Percentiles rank a stretch among this genome's conserved stretches.
These are phyloP conservation scores for Dinothrombium tinctorium DNA, from an alignment of 1,140 invertebrate species.

Conservation along the genomic window DNA sequence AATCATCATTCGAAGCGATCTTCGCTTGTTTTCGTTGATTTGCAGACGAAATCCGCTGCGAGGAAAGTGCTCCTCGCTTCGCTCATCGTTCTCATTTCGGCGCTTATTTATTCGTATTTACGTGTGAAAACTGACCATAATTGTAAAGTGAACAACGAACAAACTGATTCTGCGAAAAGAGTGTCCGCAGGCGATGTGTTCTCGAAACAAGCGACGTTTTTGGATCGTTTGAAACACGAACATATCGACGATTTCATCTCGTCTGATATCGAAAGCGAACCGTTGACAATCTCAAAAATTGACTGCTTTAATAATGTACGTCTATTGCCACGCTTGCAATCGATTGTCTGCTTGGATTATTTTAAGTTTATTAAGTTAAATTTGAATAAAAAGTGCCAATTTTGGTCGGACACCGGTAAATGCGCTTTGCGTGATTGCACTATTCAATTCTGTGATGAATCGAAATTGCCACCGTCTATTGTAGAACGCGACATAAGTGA, in stretches of 20 bases:
- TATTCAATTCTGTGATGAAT: slow-evolving; percentile 11
- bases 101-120: too few relatives aligned
- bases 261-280: background rate
- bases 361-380: slow-evolving; percentile 31
- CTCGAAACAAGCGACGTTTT: background rate
- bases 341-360: slow-evolving; percentile 10
- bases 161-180: too few relatives aligned
- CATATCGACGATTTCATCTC: background rate
- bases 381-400: slow-evolving; percentile 70
- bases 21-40: too few relatives aligned
- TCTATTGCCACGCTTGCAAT: slow-evolving; percentile 6
- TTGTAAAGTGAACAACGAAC: too few relatives aligned
- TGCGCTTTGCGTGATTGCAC: slow-evolving; percentile 42
- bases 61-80: too few relatives aligned
- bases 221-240: background rate
- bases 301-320: slow-evolving; percentile 10
- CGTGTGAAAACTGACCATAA: too few relatives aligned
- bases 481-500: slow-evolving; percentile 5
- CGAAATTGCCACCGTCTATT: slow-evolving; percentile 5
- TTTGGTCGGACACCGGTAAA: slow-evolving; percentile 74
- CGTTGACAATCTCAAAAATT: background rate
- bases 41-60: too few relatives aligned
- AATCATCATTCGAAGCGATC: too few relatives aligned
- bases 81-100: too few relatives aligned
- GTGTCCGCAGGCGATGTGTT: too few relatives aligned